phyloP scores from a whole-genome alignment of 2,113 vertebrate genomes.

The Cryptotis parvus region DNA sequence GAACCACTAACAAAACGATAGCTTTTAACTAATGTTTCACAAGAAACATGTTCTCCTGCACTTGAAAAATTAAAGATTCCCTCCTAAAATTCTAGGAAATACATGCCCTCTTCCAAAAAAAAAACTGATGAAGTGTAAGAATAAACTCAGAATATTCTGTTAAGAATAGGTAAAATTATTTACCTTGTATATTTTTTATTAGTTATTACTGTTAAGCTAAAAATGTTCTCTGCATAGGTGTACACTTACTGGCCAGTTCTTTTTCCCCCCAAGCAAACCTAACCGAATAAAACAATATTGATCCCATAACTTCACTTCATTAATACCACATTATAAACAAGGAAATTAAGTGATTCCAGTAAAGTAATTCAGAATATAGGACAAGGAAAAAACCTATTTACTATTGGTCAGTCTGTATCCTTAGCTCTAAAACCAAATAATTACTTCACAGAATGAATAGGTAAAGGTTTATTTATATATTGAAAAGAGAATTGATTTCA shows the following conservation, averaged over 20 bases:
- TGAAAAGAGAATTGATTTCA: neutral
- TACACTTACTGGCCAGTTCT: neutral
- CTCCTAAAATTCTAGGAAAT: neutral
- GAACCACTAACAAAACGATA: neutral
- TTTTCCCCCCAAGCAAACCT: neutral
- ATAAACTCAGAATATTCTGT: neutral
- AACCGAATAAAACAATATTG: neutral
- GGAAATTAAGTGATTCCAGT: neutral
- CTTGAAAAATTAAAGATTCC: neutral
- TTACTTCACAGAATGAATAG: neutral
- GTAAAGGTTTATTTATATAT: neutral
- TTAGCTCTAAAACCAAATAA: neutral
- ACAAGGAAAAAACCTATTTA: neutral
- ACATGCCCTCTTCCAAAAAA: neutral
- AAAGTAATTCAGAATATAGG: slow-evolving; percentile 18
- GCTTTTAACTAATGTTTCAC: neutral
- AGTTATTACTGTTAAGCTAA: neutral
- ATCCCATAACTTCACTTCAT: neutral
- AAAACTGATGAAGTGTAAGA: neutral
- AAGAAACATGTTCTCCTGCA: neutral
- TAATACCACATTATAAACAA: slow-evolving; percentile 18
- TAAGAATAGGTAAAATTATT: neutral
- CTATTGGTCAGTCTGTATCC: neutral
- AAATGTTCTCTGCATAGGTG: neutral
- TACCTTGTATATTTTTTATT: neutral